Base-by-base conservation (phyloP, 2,888 invertebrate genomes). In the Diarsia mendica region DNA sequence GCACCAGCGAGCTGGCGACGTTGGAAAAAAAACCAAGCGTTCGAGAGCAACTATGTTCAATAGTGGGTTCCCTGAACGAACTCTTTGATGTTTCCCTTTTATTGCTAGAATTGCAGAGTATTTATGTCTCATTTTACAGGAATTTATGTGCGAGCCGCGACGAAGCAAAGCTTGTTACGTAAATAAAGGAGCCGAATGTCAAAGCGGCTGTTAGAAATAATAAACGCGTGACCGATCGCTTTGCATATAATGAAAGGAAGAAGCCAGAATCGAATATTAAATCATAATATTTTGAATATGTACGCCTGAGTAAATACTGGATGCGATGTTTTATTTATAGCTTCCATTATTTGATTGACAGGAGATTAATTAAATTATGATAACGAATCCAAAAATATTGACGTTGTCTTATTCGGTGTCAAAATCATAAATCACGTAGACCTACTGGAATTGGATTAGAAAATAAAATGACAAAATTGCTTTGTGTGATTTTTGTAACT, bases 11-110 rank as follows among this genome's bases (percentile, higher is more conserved):
- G 75, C 77, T 49, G 65, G 65, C 83, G 79, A 85, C 51, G 28
- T 53, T 70, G 77, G 79, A 83, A 89, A 89, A 80, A 85, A 85
- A 83, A 66, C 75, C 67, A 77, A 77, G 20, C 79, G 67, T 75
- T 79, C 79, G 77, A 79, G 80, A 84, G 88, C 89, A 89, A 90
- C 91, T 91, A 89, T 89, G 89, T 89, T 90, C 87, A 87, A 88
- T 89, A 82, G 90, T 85, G 90, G 91, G 89, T 94, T 93, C 93
- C 89, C 83, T 86, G 92, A 92, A 93, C 79, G 72, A 88, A 88
- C 89, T 88, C 93, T 95, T 95, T 95, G 94, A 95, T 93, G 93
- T 94, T 92, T 87, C 86, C 90, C 90, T 92, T 90, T 92, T 93
- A 93, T 92, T 93, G 89, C 91, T 88, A 83, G 87, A 90, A 92